Evolutionary conservation across 2,113 vertebrate genomes (phyloP).

Genomic region (Brachyistius frenatus): DNA sequence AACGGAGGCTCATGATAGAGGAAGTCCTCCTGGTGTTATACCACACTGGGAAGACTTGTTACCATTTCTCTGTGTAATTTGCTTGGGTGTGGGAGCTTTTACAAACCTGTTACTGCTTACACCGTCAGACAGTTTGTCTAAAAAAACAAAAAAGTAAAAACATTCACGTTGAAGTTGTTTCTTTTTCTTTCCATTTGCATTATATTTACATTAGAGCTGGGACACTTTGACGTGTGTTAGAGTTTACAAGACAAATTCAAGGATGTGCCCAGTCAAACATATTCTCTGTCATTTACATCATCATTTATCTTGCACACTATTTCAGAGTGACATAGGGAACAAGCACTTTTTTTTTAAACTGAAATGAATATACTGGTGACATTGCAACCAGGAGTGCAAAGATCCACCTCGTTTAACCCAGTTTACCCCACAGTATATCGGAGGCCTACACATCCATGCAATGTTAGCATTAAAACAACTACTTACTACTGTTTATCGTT

Average conservation of each 20-base stretch:
- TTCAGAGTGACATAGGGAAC: not conserved
- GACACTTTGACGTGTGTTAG: constrained; percentile 22
- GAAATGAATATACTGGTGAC: too few species aligned
- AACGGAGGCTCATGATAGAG: not conserved
- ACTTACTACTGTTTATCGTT: not conserved
- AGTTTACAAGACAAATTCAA: constrained; percentile 68
- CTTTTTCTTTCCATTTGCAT: constrained; percentile 23
- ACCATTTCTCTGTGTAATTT: constrained; percentile 38
- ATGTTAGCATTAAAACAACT: not conserved
- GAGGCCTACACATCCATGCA: not conserved
- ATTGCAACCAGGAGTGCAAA: too few species aligned
- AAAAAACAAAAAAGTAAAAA: constrained; percentile 46
- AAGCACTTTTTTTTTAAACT: too few species aligned
- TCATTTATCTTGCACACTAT: not conserved
- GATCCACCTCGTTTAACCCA: too few species aligned
- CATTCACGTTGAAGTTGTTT: constrained; percentile 28
- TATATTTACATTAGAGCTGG: constrained; percentile 54
- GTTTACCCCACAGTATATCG: too few species aligned
- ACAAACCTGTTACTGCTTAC: constrained; percentile 10
- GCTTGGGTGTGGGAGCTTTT: constrained; percentile 21
- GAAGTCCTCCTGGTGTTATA: not conserved
- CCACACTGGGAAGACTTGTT: not conserved
- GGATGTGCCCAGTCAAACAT: not conserved
- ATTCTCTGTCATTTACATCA: constrained; percentile 6
- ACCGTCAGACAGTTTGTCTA: constrained; percentile 5